These are phyloP conservation scores for Trogon surrucura DNA, from an alignment of 2,113 vertebrate species.

Conservation along the genomic window DNA sequence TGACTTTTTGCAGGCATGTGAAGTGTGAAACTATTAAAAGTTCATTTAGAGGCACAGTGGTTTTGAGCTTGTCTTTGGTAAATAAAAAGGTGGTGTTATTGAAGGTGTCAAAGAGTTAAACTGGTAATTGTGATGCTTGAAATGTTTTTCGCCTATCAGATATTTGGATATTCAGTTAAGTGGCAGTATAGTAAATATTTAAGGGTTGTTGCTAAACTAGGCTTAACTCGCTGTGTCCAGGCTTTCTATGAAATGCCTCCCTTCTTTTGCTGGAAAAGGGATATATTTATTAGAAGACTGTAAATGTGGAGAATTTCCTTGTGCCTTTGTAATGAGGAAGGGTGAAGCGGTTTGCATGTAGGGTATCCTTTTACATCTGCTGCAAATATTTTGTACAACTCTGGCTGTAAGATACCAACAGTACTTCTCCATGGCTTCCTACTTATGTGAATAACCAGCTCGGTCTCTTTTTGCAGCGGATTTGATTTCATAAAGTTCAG, in stretches of 20 bases:
- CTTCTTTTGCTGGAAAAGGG: not conserved
- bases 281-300: not conserved
- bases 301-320: not conserved
- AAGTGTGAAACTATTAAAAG: not conserved
- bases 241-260: not conserved
- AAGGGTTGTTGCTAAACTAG: not conserved
- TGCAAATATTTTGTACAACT: not conserved
- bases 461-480: not conserved
- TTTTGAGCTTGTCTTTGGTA: not conserved
- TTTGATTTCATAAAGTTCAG: slow-evolving; percentile 5
- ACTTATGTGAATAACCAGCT: not conserved
- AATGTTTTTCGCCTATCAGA: not conserved
- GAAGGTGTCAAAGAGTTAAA: not conserved
- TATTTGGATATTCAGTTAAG: not conserved
- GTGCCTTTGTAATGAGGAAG: not conserved
- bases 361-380: not conserved
- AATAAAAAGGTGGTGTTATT: not conserved
- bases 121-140: not conserved
- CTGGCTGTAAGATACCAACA: not conserved
- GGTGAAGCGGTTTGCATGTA: not conserved
- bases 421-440: not conserved
- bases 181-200: not conserved
- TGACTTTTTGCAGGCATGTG: rapidly evolving
- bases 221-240: not conserved
- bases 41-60: not conserved